Conservation (phyloP, 2,888 invertebrate genomes). For the Lottia scabra region DNA sequence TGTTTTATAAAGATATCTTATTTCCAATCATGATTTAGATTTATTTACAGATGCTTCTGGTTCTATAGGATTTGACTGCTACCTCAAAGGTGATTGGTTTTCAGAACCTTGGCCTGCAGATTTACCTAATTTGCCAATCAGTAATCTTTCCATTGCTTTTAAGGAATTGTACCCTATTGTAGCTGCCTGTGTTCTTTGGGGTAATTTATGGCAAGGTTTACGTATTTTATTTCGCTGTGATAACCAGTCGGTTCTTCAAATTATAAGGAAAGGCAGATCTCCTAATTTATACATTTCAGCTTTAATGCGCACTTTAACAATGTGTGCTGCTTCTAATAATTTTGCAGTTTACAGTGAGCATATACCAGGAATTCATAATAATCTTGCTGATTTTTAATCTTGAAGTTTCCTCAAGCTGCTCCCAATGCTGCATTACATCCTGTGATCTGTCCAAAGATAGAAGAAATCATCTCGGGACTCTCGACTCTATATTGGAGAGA, state of each 20-base stretch:
- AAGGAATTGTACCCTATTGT: slow-evolving; percentile 19
- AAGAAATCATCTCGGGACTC: neutral
- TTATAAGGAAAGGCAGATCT: slow-evolving; percentile 20
- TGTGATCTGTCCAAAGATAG: neutral
- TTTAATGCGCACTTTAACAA: slow-evolving; percentile 10
- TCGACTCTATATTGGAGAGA: neutral
- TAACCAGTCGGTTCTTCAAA: slow-evolving; percentile 15
- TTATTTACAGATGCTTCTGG: slow-evolving; percentile 14
- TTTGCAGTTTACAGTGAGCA: slow-evolving; percentile 19
- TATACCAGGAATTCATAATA: no score
- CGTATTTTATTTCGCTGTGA: slow-evolving; percentile 25
- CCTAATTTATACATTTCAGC: slow-evolving; percentile 10
- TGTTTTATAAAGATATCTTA: slow-evolving; percentile 11
- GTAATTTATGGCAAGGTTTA: slow-evolving; percentile 13
- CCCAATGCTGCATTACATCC: slow-evolving; percentile 9
- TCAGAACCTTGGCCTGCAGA: slow-evolving; percentile 8
- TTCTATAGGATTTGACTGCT: slow-evolving; percentile 13
- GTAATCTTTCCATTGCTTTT: slow-evolving; percentile 18
- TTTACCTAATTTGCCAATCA: neutral
- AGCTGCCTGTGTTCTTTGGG: slow-evolving; percentile 16
- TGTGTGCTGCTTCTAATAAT: slow-evolving; percentile 5
- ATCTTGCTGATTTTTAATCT: no score
- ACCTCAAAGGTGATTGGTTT: slow-evolving; percentile 14
- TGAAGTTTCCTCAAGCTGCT: slow-evolving; percentile 14
- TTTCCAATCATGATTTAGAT: slow-evolving; percentile 4